Percentiles rank a stretch among this genome's conserved stretches.
phyloP scores from a whole-genome alignment of 2,113 vertebrate species.

The Osmerus mordax region DNA sequence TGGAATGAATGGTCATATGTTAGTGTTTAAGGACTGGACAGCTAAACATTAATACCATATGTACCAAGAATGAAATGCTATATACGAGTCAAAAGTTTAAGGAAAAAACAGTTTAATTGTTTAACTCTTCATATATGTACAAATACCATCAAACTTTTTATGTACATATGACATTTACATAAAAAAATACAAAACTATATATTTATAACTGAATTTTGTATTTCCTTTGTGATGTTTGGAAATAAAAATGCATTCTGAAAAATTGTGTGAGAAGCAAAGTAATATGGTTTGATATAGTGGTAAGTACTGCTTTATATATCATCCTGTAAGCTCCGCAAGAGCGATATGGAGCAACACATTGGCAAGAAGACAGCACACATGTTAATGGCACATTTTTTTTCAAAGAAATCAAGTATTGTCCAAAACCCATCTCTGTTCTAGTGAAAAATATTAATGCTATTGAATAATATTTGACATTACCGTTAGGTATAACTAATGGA shows the following conservation, averaged over 20 bases:
- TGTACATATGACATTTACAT: conserved; percentile 99
- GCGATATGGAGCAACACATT: conserved; percentile 63
- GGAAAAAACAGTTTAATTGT: conserved; percentile 84
- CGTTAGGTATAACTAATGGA: background rate
- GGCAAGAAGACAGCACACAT: conserved; percentile 63
- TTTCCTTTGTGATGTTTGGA: conserved; percentile 96
- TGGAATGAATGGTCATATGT: too few relatives aligned
- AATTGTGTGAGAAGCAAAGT: conserved; percentile 69
- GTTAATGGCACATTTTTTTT: conserved; percentile 69
- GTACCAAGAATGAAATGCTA: too few relatives aligned
- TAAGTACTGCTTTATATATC: conserved; percentile 18
- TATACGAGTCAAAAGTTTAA: conserved; percentile 46
- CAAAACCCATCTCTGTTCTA: conserved; percentile 55
- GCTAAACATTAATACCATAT: too few relatives aligned
- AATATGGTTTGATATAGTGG: conserved; percentile 38
- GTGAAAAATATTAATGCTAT: conserved; percentile 48
- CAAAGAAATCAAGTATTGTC: conserved; percentile 65
- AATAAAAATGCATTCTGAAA: conserved; percentile 85
- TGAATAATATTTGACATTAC: conserved; percentile 48
- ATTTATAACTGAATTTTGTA: conserved; percentile 99
- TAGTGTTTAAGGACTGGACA: too few relatives aligned
- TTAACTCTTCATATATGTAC: conserved; percentile 99
- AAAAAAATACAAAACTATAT: conserved; percentile 99
- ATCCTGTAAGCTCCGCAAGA: conserved; percentile 55
- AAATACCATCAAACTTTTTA: conserved; percentile 99